Conservation (phyloP, 2,888 invertebrate species). For the Drosophila rellima region DNA sequence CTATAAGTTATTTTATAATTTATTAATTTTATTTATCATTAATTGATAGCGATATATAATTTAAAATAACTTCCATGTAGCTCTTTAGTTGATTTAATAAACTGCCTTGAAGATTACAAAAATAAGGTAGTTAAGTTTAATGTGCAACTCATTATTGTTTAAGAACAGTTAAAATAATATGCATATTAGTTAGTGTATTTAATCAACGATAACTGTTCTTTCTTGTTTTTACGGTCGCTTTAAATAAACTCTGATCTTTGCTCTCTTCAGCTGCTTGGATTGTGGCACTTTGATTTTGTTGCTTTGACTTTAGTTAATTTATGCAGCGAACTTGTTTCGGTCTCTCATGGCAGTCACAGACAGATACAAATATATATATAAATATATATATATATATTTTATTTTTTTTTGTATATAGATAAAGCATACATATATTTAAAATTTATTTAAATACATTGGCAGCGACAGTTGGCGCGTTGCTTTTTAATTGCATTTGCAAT, state of each 20-base stretch:
- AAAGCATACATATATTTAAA: conserved; percentile 35
- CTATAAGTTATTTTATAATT: too few species aligned
- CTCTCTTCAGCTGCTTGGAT: conserved; percentile 25
- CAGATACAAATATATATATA: conserved; percentile 17
- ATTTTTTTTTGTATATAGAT: conserved; percentile 5
- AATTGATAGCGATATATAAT: too few species aligned
- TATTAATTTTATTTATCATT: too few species aligned
- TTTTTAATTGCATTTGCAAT: conserved; percentile 78
- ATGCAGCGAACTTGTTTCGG: conserved; percentile 84
- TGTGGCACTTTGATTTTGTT: conserved; percentile 56
- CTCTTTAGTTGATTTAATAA: too few species aligned
- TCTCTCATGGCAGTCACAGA: conserved; percentile 32
- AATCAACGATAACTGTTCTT: conserved; percentile 20
- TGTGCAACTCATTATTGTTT: not conserved
- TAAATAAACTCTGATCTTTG: conserved; percentile 57
- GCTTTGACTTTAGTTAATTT: conserved; percentile 73
- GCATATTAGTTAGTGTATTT: conserved; percentile 29
- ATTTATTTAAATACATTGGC: conserved; percentile 60
- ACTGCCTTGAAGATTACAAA: not conserved
- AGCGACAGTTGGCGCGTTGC: conserved; percentile 37
- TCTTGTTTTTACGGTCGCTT: conserved; percentile 32
- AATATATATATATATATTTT: conserved; percentile 3
- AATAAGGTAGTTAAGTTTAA: not conserved
- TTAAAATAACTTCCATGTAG: too few species aligned
- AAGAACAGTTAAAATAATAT: conserved; percentile 3